Conservation (phyloP, 2,888 invertebrate species). For the Erebia aethiops region DNA sequence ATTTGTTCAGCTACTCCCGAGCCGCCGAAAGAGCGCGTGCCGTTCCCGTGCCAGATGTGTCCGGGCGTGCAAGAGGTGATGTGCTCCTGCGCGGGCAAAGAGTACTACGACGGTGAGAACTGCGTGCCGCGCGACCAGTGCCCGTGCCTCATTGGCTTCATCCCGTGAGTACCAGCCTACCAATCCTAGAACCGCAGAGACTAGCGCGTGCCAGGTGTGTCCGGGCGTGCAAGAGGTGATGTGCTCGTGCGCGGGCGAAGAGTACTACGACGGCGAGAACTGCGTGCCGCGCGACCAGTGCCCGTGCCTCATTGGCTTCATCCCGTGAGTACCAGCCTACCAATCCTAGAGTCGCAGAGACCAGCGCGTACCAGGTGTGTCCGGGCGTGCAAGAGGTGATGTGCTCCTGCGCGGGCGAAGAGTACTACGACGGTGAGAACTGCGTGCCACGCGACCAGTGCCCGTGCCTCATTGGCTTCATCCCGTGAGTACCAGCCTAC, state of each 20-base stretch:
- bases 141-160: constrained; percentile 89
- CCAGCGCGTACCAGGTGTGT: too few species aligned
- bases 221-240: constrained; percentile 65
- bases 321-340: constrained; percentile 56
- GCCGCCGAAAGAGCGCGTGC: constrained; percentile 27
- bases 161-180: constrained; percentile 56
- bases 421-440: constrained; percentile 85
- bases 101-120: constrained; percentile 86
- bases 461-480: constrained; percentile 89
- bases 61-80: constrained; percentile 66
- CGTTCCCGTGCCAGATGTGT: constrained; percentile 75
- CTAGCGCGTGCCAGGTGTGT: constrained; percentile 64
- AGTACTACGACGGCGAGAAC: constrained; percentile 85
- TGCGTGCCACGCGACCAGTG: constrained; percentile 89
- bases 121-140: constrained; percentile 89
- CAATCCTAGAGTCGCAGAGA: too few species aligned
- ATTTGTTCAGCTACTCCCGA: constrained; percentile 32
- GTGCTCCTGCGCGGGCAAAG: constrained; percentile 75
- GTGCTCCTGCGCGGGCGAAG: too few species aligned
- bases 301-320: constrained; percentile 89
- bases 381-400: too few species aligned
- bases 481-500: constrained; percentile 56
- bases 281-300: constrained; percentile 89
- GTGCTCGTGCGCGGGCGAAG: constrained; percentile 71
- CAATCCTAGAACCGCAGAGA: constrained; percentile 23